These are phyloP conservation scores for Epistrophe grossulariae DNA, from an alignment of 2,888 invertebrate genomes.

Conservation along the genomic window DNA sequence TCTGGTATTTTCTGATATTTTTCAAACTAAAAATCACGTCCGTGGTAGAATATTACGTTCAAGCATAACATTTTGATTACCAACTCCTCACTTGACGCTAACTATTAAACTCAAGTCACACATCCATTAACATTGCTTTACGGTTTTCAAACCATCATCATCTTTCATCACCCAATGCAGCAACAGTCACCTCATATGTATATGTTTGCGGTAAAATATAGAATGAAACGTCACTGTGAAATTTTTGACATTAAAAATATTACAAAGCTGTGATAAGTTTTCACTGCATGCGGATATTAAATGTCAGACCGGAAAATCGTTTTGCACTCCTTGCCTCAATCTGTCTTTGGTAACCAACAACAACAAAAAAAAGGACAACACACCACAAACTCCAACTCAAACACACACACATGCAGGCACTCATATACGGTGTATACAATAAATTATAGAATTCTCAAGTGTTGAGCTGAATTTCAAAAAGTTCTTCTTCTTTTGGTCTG, in stretches of 20 bases:
- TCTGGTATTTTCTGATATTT: neutral
- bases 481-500: conserved; percentile 32
- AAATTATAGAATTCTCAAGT: conserved; percentile 67
- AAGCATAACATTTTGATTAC: neutral
- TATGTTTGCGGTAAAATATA: conserved; percentile 15
- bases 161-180: neutral
- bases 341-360: neutral
- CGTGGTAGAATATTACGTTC: neutral
- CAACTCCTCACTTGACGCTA: neutral
- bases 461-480: conserved; percentile 69
- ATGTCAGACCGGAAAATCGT: conserved; percentile 62
- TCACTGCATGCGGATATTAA: conserved; percentile 72
- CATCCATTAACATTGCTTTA: conserved; percentile 40
- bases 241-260: conserved; percentile 59
- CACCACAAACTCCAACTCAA: neutral
- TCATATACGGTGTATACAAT: conserved; percentile 13
- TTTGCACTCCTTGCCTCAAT: conserved; percentile 24
- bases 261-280: conserved; percentile 69
- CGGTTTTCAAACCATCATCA: conserved; percentile 7
- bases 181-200: neutral
- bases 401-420: neutral
- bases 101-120: conserved; percentile 52
- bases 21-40: neutral
- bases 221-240: conserved; percentile 37
- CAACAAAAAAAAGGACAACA: neutral